Evolutionary conservation across 92 coral and sea anemone genomes (phyloP).

Genomic region (Palythoa grandis): DNA sequence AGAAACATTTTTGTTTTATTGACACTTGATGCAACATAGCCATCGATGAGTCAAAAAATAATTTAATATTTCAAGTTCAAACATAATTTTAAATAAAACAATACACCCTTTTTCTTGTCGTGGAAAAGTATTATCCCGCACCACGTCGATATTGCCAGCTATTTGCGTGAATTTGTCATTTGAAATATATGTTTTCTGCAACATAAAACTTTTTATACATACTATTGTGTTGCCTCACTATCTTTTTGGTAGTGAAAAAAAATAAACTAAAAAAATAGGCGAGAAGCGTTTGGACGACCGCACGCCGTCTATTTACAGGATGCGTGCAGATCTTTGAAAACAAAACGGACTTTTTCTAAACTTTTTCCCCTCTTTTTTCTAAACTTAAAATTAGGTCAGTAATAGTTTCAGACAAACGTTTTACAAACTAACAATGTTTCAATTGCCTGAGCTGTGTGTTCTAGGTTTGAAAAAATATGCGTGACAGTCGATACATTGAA

Average conservation of each 20-base stretch:
- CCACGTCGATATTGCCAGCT: neutral
- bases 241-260: neutral
- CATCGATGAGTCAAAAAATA: conserved; percentile 14
- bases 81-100: conserved; percentile 18
- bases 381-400: no score
- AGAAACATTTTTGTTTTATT: neutral
- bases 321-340: no score
- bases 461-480: no score
- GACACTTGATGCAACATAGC: neutral
- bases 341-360: no score
- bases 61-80: conserved; percentile 12
- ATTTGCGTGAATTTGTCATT: neutral
- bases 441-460: no score
- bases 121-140: neutral
- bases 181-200: neutral
- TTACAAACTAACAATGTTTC: no score
- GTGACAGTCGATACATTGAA: no score
- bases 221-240: neutral
- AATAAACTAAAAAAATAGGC: neutral
- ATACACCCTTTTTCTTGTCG: neutral
- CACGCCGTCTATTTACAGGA: neutral
- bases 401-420: no score
- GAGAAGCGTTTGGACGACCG: neutral
- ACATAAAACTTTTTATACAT: neutral
- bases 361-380: no score